phyloP scores from a whole-genome alignment of 92 coral and sea anemone species.

The Ricordea florida region DNA sequence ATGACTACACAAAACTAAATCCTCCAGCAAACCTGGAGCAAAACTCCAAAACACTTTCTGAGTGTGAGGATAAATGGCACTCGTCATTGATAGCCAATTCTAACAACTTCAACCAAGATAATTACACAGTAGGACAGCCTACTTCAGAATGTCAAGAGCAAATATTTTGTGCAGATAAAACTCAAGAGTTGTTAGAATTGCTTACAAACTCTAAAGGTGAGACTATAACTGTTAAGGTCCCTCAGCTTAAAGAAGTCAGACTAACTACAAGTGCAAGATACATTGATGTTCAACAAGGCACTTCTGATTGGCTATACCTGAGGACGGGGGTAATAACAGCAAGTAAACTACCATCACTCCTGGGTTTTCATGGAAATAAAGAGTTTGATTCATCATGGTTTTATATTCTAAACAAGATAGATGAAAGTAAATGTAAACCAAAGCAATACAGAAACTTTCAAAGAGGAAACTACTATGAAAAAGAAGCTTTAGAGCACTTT shows the following conservation, averaged over 20 bases:
- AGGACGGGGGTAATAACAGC: conserved; percentile 46
- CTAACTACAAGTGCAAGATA: conserved; percentile 4
- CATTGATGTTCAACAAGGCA: conserved; percentile 39
- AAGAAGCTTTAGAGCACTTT: conserved; percentile 27
- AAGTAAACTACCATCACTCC: conserved; percentile 42
- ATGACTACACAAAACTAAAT: conserved; percentile 30
- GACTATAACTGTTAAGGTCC: not conserved
- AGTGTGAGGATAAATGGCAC: conserved; percentile 27
- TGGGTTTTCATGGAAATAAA: conserved; percentile 29
- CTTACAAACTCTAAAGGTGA: not conserved
- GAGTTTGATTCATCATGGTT: conserved; percentile 30
- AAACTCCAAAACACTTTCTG: conserved; percentile 14
- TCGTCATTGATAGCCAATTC: conserved; percentile 28
- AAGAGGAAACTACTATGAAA: conserved; percentile 18
- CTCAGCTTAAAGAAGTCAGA: too few relatives aligned
- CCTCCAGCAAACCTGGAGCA: conserved; percentile 19
- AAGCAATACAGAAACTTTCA: conserved; percentile 20
- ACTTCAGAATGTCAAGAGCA: conserved; percentile 22
- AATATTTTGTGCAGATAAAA: too few relatives aligned
- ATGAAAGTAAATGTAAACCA: conserved; percentile 31
- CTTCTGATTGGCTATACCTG: conserved; percentile 29
- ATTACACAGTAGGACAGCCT: conserved; percentile 20
- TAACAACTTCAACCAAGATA: conserved; percentile 30
- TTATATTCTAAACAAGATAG: conserved; percentile 13
- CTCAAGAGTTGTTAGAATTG: too few relatives aligned